A percentile compares a stretch with the other conserved stretches of the same genome.
phyloP scores from a whole-genome alignment of 1,140 invertebrate species.

The Thaumatotibia leucotreta region DNA sequence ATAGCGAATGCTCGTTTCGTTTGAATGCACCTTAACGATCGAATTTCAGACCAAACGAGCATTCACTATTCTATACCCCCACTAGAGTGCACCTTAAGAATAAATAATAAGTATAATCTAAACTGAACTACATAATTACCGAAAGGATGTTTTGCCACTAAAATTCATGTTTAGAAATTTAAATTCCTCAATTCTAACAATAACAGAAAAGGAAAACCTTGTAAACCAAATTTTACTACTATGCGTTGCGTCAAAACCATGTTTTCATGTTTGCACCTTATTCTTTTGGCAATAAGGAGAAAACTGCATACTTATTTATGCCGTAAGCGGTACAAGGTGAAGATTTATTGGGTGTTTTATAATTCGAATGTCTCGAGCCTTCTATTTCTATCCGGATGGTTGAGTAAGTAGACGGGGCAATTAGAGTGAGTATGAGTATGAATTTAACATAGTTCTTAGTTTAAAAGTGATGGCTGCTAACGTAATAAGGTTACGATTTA shows the following conservation, averaged over 20 bases:
- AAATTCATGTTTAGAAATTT: background rate
- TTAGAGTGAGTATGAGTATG: background rate
- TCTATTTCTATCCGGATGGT: background rate
- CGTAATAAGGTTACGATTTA: background rate
- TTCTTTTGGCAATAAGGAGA: background rate
- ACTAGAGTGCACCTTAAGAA: background rate
- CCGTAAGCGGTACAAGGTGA: background rate
- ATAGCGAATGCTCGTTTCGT: too few species aligned
- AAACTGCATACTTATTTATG: background rate
- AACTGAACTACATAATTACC: background rate
- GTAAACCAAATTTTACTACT: background rate
- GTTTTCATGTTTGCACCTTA: background rate
- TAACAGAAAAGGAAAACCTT: background rate
- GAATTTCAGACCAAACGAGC: too few species aligned
- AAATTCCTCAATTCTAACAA: background rate
- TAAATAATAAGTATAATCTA: background rate
- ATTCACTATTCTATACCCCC: too few species aligned
- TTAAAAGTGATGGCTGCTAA: background rate
- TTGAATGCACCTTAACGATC: too few species aligned
- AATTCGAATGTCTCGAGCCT: conserved; percentile 1
- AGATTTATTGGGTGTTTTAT: background rate
- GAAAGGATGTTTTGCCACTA: background rate
- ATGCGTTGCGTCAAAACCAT: background rate
- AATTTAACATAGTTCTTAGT: background rate
- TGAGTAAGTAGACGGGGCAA: background rate